These are phyloP conservation scores for Masticophis lateralis DNA, from an alignment of 2,797 vertebrate genomes.

Conservation along the genomic window DNA sequence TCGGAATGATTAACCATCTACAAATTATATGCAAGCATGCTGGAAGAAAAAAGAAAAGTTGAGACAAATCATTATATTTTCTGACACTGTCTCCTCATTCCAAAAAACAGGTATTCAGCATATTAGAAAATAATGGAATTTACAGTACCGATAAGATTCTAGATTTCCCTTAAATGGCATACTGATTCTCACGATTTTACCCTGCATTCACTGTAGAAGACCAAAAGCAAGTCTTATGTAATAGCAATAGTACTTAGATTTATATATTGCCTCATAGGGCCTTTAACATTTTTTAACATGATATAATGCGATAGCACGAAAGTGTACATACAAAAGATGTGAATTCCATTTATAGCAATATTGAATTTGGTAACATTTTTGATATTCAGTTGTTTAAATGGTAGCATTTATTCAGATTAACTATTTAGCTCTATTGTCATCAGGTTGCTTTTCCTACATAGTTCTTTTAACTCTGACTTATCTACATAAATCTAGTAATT, in stretches of 20 bases:
- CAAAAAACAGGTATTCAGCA: not conserved
- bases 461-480: not conserved
- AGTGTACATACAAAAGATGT: not conserved
- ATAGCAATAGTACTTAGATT: too few relatives aligned
- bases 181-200: conserved; percentile 21
- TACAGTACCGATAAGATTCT: conserved; percentile 8
- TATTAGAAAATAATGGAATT: conserved; percentile 18
- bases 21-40: not conserved
- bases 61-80: not conserved
- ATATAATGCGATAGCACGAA: not conserved
- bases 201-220: accelerated
- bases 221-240: not conserved
- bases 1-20: conserved; percentile 6
- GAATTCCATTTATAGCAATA: not conserved
- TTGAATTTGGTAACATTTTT: not conserved
- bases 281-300: too few relatives aligned
- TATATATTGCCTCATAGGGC: too few relatives aligned
- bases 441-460: not conserved
- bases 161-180: conserved; percentile 15
- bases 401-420: not conserved
- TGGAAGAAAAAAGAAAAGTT: not conserved
- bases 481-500: not conserved
- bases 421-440: not conserved
- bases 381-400: not conserved
- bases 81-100: not conserved